A percentile compares a stretch with the other conserved stretches of the same genome.
phyloP scores from a whole-genome alignment of 1,140 invertebrate genomes.

The Saccostrea cuccullata region DNA sequence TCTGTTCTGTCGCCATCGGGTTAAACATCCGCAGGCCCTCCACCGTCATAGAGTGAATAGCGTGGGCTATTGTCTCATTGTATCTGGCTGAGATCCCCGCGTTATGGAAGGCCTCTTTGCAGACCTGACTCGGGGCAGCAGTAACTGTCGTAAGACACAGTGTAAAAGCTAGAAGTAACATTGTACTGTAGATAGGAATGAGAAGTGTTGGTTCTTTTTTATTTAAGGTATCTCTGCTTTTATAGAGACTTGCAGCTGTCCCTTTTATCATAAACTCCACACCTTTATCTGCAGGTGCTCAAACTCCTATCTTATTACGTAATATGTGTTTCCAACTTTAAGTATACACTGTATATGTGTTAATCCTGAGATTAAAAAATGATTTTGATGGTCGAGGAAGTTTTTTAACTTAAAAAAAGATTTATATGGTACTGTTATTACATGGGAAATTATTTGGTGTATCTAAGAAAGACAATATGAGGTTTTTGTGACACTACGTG shows the following conservation, averaged over 20 bases:
- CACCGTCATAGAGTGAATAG: constrained; percentile 71
- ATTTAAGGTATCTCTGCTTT: neutral
- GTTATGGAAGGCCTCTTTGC: constrained; percentile 47
- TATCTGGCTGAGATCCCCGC: constrained; percentile 61
- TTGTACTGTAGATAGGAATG: neutral
- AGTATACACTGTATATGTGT: too few species aligned
- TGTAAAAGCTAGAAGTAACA: neutral
- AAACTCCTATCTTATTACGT: too few species aligned
- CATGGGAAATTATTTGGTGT: too few species aligned
- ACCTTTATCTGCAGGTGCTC: too few species aligned
- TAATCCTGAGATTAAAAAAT: too few species aligned
- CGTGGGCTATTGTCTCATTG: constrained; percentile 72
- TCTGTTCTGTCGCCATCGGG: constrained; percentile 59
- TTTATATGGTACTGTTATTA: too few species aligned
- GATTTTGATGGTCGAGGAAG: too few species aligned
- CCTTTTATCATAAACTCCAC: neutral
- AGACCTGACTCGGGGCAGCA: constrained; percentile 39
- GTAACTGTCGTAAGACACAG: neutral
- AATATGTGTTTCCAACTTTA: too few species aligned
- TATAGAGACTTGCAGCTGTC: neutral
- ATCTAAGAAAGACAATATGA: too few species aligned
- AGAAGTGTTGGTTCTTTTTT: neutral
- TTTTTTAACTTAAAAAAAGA: too few species aligned
- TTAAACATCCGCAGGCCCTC: constrained; percentile 67
- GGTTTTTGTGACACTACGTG: too few species aligned